Conservation (phyloP, 2,113 vertebrate genomes). For the Tenrec ecaudatus region DNA sequence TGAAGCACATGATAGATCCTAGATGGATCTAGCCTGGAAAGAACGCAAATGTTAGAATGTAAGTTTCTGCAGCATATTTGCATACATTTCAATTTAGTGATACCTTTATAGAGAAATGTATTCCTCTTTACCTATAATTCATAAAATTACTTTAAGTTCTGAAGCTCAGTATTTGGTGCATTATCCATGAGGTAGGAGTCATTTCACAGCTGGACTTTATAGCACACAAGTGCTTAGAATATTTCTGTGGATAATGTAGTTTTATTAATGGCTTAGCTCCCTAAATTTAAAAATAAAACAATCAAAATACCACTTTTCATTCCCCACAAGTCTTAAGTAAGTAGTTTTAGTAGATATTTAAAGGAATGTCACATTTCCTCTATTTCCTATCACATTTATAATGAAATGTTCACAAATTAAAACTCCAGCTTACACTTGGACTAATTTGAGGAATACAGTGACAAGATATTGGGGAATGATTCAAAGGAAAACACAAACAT, state of each 20-base stretch:
- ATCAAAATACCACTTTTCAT: constrained; percentile 40
- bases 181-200: constrained; percentile 73
- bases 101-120: constrained; percentile 72
- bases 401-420: constrained; percentile 9
- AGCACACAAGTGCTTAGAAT: constrained; percentile 53
- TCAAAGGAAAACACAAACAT: neutral
- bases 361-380: constrained; percentile 6
- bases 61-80: constrained; percentile 61
- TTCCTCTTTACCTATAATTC: constrained; percentile 69
- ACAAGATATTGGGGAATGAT: constrained; percentile 26
- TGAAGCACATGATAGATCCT: constrained; percentile 45
- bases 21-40: neutral
- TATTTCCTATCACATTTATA: constrained; percentile 18
- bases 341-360: constrained; percentile 30
- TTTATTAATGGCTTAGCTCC: constrained; percentile 52
- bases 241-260: constrained; percentile 62
- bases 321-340: constrained; percentile 20
- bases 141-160: constrained; percentile 78
- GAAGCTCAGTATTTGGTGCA: constrained; percentile 69
- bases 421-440: constrained; percentile 1
- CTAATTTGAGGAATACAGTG: neutral
- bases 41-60: constrained; percentile 36
- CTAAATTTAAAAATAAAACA: constrained; percentile 46
- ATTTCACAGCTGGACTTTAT: constrained; percentile 72
- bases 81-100: constrained; percentile 71